Evolutionary conservation across 1,140 invertebrate genomes (phyloP).

Genomic region (Drosophila truncata): DNA sequence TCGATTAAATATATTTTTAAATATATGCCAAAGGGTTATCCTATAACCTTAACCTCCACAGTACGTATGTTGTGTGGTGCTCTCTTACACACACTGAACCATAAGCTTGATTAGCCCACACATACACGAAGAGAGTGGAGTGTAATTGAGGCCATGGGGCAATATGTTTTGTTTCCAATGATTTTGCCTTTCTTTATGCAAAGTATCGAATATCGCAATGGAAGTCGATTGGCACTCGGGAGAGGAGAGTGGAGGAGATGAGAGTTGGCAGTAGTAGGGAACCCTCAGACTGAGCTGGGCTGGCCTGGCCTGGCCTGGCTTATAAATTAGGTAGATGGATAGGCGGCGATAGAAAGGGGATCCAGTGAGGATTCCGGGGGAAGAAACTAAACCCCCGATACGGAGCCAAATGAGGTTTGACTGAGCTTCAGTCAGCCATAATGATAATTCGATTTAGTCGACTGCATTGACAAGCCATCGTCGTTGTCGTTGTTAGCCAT

Average conservation of each 20-base stretch:
- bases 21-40: neutral
- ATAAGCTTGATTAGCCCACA: constrained; percentile 62
- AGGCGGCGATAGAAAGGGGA: constrained; percentile 16
- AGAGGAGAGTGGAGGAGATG: neutral
- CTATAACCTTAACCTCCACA: neutral
- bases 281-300: constrained; percentile 6
- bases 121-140: constrained; percentile 57
- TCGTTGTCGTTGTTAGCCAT: constrained; percentile 28
- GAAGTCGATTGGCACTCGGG: constrained; percentile 36
- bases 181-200: constrained; percentile 82
- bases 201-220: constrained; percentile 82
- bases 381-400: constrained; percentile 48
- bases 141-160: constrained; percentile 83
- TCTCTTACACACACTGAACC: constrained; percentile 30
- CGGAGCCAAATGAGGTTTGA: constrained; percentile 81
- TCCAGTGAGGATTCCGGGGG: neutral
- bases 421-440: constrained; percentile 84
- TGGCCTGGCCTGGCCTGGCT: constrained; percentile 28
- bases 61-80: constrained; percentile 8
- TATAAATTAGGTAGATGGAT: constrained; percentile 48
- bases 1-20: too few species aligned
- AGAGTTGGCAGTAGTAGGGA: constrained; percentile 15
- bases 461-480: constrained; percentile 76
- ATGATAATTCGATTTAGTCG: constrained; percentile 85
- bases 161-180: constrained; percentile 83